Base-by-base conservation (phyloP, 1,140 invertebrate genomes). In the Lycorma delicatula region DNA sequence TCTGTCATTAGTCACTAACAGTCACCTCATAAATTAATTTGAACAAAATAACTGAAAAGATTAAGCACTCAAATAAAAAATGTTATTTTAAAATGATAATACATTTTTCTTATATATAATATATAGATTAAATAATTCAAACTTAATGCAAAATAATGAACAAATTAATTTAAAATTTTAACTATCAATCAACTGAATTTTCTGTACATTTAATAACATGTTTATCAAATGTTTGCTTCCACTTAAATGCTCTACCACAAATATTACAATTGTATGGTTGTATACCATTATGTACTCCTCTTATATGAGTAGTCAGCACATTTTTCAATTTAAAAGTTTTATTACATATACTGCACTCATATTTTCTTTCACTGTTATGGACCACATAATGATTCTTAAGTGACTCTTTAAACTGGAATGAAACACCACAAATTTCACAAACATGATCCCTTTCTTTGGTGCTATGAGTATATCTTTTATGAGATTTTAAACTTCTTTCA, bases 201-300 rank as follows among this genome's bases (percentile, higher is more conserved):
- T n/a, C n/a, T n/a, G n/a, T n/a, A n/a, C n/a, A n/a, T n/a, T n/a
- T n/a, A n/a, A n/a, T n/a, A n/a, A n/a, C n/a, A n/a, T n/a, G n/a
- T n/a, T n/a, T n/a, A n/a, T n/a, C n/a, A n/a, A n/a, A n/a, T n/a
- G n/a, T 54, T 44, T 54, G 52, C 44, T 74, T 73, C 20, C 74
- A 75, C 13, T 69, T 67, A 62, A 80, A 80, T 20, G 65, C 67
- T 55, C 77, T 77, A 13, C 63, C 63, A 57, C 74, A 76, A 28
- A 63, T 60, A 1, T 54, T 26, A 38, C 73, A 76, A 7, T 69
- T 65, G 56, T 71, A 76, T 0, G 70, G 73, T 34, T 67, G 67
- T 13, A 67, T 60, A 13, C 68, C 66, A 16, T 66, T 70, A 26
- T 76, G 74, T 26, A 62, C n/a, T n/a, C n/a, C 67, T 12, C 70